Evolutionary conservation across 2,888 invertebrate genomes (phyloP).

Genomic region (Scaptomyza caliginosa): DNA sequence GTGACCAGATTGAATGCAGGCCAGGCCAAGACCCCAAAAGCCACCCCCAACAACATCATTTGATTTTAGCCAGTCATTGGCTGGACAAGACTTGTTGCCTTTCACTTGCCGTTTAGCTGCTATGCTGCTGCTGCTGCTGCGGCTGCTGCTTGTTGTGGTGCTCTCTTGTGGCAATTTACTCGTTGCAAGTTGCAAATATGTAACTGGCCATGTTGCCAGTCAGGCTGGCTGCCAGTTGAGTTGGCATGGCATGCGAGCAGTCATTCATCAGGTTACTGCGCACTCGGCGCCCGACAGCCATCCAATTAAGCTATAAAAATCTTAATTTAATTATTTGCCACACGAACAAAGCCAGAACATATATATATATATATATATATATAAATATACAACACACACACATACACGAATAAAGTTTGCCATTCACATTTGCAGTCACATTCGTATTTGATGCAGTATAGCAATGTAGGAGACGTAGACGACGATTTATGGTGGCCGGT

Average conservation of each 20-base stretch:
- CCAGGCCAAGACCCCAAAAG: constrained; percentile 25
- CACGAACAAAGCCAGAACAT: constrained; percentile 62
- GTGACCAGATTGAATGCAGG: too few relatives aligned
- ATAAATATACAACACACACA: constrained; percentile 7
- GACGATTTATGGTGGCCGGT: constrained; percentile 74
- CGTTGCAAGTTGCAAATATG: constrained; percentile 40
- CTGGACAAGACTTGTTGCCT: constrained; percentile 47
- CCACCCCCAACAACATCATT: constrained; percentile 30
- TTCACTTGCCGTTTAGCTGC: constrained; percentile 39
- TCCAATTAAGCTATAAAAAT: constrained; percentile 77
- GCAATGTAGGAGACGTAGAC: constrained; percentile 35
- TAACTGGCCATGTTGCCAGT: constrained; percentile 34
- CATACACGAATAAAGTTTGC: constrained; percentile 39
- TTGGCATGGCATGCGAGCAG: constrained; percentile 14
- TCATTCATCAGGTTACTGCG: constrained; percentile 60
- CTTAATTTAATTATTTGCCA: constrained; percentile 76
- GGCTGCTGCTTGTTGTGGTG: neutral
- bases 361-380: constrained; percentile 15
- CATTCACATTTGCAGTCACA: constrained; percentile 36
- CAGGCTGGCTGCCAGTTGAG: constrained; percentile 1
- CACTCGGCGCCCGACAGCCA: constrained; percentile 58
- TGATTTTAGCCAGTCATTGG: constrained; percentile 1
- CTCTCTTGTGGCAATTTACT: constrained; percentile 16
- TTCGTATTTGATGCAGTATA: constrained; percentile 50
- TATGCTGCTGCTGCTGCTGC: constrained; percentile 15